Percentiles rank a stretch among this genome's conserved stretches.
phyloP scores from a whole-genome alignment of 1,140 invertebrate species.

The Drosophila cardini region DNA sequence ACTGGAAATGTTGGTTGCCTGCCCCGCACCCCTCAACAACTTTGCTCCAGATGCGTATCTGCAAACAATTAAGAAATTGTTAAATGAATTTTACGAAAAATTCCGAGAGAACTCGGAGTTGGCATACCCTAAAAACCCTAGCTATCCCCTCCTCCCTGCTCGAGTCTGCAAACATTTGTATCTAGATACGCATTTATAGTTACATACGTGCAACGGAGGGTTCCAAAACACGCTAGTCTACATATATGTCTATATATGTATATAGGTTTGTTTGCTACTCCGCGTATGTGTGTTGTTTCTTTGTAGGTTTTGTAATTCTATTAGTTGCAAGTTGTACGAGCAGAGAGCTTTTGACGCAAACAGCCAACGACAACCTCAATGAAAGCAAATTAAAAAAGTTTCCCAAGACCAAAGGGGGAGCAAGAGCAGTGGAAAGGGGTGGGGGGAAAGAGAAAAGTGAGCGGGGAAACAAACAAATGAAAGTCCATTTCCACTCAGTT shows the following conservation, averaged over 20 bases:
- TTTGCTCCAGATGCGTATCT: slow-evolving; percentile 70
- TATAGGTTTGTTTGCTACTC: slow-evolving; percentile 26
- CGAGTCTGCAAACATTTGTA: slow-evolving; percentile 51
- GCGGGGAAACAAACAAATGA: slow-evolving; percentile 17
- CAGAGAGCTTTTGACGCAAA: slow-evolving; percentile 45
- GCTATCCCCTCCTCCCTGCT: slow-evolving; percentile 3
- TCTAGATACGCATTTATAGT: slow-evolving; percentile 70
- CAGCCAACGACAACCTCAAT: slow-evolving; percentile 67
- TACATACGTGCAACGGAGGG: slow-evolving; percentile 34
- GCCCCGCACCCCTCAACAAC: not conserved
- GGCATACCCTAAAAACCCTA: slow-evolving; percentile 23
- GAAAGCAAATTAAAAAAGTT: slow-evolving; percentile 83
- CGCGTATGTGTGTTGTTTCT: slow-evolving; percentile 56
- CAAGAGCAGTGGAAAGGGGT: not conserved
- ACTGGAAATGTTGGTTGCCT: not conserved
- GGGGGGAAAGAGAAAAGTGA: not conserved
- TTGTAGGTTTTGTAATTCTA: slow-evolving; percentile 77
- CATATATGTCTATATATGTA: slow-evolving; percentile 10
- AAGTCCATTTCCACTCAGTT: slow-evolving; percentile 19
- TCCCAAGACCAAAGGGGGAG: slow-evolving; percentile 41
- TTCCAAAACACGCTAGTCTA: slow-evolving; percentile 3
- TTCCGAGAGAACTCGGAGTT: slow-evolving; percentile 38
- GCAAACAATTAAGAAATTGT: slow-evolving; percentile 82
- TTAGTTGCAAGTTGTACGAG: slow-evolving; percentile 76
- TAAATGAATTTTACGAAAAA: slow-evolving; percentile 79